These are phyloP conservation scores for Luffia ferchaultella DNA, from an alignment of 2,888 invertebrate species.

Conservation along the genomic window DNA sequence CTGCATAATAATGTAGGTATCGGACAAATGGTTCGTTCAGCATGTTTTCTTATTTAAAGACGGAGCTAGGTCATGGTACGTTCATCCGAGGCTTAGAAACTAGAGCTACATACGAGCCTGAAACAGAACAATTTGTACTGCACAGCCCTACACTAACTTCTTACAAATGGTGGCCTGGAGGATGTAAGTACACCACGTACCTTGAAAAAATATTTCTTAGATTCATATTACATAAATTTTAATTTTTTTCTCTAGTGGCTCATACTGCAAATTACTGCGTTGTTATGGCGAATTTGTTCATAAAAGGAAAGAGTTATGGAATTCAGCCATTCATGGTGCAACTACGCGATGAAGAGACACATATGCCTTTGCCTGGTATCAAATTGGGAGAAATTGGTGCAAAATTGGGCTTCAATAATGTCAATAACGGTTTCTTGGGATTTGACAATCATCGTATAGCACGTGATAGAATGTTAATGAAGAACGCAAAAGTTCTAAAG, in stretches of 20 bases:
- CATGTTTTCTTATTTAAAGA: slow-evolving; percentile 60
- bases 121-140: slow-evolving; percentile 84
- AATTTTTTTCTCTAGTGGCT: slow-evolving; percentile 72
- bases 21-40: too few species aligned
- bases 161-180: slow-evolving; percentile 98
- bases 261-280: slow-evolving; percentile 91
- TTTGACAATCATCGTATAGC: slow-evolving; percentile 89
- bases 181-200: slow-evolving; percentile 56
- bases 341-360: slow-evolving; percentile 87
- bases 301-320: slow-evolving; percentile 81
- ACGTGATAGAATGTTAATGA: slow-evolving; percentile 90
- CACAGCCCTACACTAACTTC: slow-evolving; percentile 87
- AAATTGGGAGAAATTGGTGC: slow-evolving; percentile 94
- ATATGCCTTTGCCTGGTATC: slow-evolving; percentile 85
- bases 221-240: too few species aligned
- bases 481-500: slow-evolving; percentile 81
- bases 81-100: slow-evolving; percentile 93
- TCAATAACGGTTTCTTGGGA: slow-evolving; percentile 92
- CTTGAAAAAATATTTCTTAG: too few species aligned
- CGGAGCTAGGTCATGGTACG: slow-evolving; percentile 95
- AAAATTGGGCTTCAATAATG: slow-evolving; percentile 88
- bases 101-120: slow-evolving; percentile 86
- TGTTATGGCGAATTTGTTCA: slow-evolving; percentile 90
- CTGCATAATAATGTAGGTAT: too few species aligned
- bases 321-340: slow-evolving; percentile 94